These are phyloP conservation scores for Nomada ferruginata DNA, from an alignment of 2,888 invertebrate species.

Conservation along the genomic window DNA sequence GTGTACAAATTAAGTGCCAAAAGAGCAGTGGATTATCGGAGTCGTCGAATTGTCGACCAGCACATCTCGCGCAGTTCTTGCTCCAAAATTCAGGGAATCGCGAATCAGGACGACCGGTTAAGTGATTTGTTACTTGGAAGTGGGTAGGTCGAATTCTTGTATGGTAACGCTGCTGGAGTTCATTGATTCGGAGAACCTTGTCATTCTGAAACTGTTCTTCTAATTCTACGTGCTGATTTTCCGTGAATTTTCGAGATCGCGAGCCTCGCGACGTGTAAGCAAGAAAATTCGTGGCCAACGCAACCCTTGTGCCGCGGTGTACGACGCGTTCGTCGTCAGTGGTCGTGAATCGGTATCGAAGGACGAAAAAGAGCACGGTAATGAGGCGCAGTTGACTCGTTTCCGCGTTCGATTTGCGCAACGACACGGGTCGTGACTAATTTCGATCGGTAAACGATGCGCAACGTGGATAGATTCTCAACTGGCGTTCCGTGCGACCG, in stretches of 20 bases:
- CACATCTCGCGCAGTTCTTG: background rate
- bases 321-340: too few species aligned
- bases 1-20: background rate
- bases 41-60: too few species aligned
- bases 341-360: background rate
- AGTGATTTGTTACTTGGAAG: background rate
- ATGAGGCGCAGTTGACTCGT: constrained; percentile 4
- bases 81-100: background rate
- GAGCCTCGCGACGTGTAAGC: background rate
- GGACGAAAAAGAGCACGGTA: constrained; percentile 6
- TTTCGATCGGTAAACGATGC: constrained; percentile 52
- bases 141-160: background rate
- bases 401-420: constrained; percentile 5
- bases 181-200: too few species aligned
- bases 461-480: constrained; percentile 34
- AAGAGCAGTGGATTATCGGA: background rate
- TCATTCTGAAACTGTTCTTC: too few species aligned
- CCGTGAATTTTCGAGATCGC: background rate
- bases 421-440: constrained; percentile 21
- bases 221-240: background rate
- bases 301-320: background rate
- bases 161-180: background rate
- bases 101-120: background rate
- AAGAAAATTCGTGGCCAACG: background rate
- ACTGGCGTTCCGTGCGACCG: constrained; percentile 38